phyloP scores from a whole-genome alignment of 2,888 invertebrate genomes.

The Macrophya alboannulata region DNA sequence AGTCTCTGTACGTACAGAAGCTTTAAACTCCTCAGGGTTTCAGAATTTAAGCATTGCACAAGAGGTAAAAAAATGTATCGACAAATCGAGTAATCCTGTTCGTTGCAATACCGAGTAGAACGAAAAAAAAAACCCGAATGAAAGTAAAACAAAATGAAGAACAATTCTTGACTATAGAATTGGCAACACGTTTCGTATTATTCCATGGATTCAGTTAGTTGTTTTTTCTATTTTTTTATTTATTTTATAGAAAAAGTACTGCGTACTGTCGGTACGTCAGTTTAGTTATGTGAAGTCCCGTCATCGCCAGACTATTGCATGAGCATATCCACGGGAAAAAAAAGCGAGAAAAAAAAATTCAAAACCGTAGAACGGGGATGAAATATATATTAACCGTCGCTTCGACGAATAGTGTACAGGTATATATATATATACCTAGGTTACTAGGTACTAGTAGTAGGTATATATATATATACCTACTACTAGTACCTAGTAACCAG shows the following conservation, averaged over 20 bases:
- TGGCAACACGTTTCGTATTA: background rate
- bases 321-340: background rate
- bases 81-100: background rate
- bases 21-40: background rate
- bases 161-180: background rate
- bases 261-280: background rate
- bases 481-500: no score
- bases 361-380: background rate
- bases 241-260: background rate
- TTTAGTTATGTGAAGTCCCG: constrained; percentile 31
- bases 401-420: background rate
- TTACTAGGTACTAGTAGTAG: no score
- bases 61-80: background rate
- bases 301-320: constrained; percentile 20
- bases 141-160: background rate
- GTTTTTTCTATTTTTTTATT: background rate
- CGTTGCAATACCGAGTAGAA: background rate
- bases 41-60: background rate
- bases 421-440: no score
- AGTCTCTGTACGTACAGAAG: background rate
- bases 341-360: background rate
- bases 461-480: no score
- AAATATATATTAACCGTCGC: background rate
- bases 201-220: background rate
- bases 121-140: background rate